Conservation (phyloP, 1,140 invertebrate species). For the Yoshiicerus persimilis region DNA sequence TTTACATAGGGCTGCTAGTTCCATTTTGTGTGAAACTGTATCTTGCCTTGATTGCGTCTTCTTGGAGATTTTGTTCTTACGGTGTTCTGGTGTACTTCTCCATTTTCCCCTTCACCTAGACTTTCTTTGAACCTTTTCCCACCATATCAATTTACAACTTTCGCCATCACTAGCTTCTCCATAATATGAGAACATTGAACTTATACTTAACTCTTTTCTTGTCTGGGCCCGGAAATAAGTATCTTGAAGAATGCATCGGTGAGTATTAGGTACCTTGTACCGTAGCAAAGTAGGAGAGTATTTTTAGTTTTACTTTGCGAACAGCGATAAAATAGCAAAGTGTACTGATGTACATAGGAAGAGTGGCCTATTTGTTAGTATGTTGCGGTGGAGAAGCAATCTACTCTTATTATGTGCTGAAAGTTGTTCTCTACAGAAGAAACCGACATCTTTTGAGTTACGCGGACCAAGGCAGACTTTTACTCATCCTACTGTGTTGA, state of each 20-base stretch:
- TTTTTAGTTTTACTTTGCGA: neutral
- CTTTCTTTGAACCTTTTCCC: neutral
- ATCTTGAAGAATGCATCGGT: too few relatives aligned
- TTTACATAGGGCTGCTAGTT: neutral
- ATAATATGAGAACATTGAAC: neutral
- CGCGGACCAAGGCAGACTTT: neutral
- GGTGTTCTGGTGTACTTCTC: too few relatives aligned
- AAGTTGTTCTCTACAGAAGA: neutral
- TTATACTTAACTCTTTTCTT: neutral
- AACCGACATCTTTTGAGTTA: neutral
- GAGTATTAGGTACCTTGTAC: neutral
- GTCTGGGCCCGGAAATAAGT: too few relatives aligned
- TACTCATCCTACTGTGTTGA: too few relatives aligned
- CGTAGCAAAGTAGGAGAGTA: neutral
- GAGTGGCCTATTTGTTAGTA: neutral
- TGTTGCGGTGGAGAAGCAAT: neutral
- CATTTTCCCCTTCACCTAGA: neutral
- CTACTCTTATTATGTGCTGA: neutral
- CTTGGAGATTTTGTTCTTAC: neutral
- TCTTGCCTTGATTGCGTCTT: slow-evolving; percentile 25
- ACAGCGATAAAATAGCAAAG: too few relatives aligned
- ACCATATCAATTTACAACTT: neutral
- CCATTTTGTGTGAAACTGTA: slow-evolving; percentile 25
- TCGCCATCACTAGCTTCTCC: neutral
- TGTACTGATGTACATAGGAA: too few relatives aligned